phyloP scores from a whole-genome alignment of 2,797 vertebrate species.

The Coilia nasus region DNA sequence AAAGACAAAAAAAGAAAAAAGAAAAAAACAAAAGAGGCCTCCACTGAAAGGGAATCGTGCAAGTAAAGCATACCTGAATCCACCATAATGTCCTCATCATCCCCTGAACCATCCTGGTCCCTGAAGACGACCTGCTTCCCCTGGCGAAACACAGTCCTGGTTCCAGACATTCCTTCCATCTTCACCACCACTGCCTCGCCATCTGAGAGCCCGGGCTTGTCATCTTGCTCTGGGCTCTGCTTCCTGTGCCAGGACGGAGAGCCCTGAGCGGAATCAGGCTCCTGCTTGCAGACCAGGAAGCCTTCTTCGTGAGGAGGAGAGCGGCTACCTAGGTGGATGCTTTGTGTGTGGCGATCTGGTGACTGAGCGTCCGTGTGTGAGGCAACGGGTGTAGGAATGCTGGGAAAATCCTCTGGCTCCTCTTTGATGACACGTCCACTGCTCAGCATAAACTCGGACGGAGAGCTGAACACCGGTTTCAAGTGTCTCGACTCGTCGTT shows the following conservation, averaged over 20 bases:
- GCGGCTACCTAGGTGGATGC: constrained; percentile 23
- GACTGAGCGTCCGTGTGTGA: constrained; percentile 33
- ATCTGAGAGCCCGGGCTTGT: constrained; percentile 70
- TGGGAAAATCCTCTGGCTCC: constrained; percentile 81
- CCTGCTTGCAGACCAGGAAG: constrained; percentile 69
- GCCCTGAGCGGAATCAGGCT: constrained; percentile 63
- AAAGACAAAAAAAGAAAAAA: too few species aligned
- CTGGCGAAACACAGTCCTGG: constrained; percentile 89
- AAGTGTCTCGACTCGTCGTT: constrained; percentile 57
- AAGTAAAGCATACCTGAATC: constrained; percentile 84
- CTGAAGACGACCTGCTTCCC: constrained; percentile 98
- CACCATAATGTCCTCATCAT: constrained; percentile 98
- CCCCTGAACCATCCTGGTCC: constrained; percentile 90
- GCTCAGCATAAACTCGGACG: constrained; percentile 12
- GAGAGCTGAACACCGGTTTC: constrained; percentile 50
- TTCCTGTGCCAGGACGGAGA: constrained; percentile 65
- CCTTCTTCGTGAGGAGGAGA: constrained; percentile 59
- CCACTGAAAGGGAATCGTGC: background rate
- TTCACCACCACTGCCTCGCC: constrained; percentile 69
- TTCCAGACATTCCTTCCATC: constrained; percentile 75
- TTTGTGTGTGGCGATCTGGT: background rate
- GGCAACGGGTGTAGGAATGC: constrained; percentile 62
- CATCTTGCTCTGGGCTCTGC: constrained; percentile 42
- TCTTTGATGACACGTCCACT: constrained; percentile 79
- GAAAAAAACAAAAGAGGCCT: background rate